These are phyloP conservation scores for Xenotilapia caudafasciata DNA, from an alignment of 2,113 vertebrate genomes.

Conservation along the genomic window DNA sequence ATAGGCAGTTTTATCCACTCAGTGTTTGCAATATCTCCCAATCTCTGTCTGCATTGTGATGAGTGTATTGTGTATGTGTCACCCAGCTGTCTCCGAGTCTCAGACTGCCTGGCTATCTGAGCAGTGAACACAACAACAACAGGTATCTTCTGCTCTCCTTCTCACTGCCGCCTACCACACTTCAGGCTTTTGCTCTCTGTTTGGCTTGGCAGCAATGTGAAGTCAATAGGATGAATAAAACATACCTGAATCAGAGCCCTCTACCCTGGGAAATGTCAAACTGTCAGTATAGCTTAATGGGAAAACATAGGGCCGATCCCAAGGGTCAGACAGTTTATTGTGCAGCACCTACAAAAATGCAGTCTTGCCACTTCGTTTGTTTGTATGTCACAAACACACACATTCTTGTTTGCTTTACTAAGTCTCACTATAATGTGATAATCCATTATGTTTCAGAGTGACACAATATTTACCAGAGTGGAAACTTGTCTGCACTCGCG, in stretches of 20 bases:
- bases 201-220: constrained; percentile 38
- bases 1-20: constrained; percentile 23
- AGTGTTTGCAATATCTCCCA: constrained; percentile 4
- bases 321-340: constrained; percentile 40
- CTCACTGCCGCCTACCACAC: constrained; percentile 29
- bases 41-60: constrained; percentile 30
- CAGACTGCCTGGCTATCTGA: constrained; percentile 21
- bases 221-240: constrained; percentile 74
- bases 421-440: not conserved
- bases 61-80: constrained; percentile 52
- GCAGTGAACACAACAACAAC: constrained; percentile 45
- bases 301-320: constrained; percentile 52
- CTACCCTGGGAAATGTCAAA: constrained; percentile 68
- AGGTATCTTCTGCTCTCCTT: constrained; percentile 35
- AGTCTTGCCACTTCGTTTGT: not conserved
- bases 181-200: constrained; percentile 36
- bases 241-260: constrained; percentile 60
- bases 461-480: not conserved
- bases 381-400: not conserved
- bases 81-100: constrained; percentile 31
- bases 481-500: not conserved
- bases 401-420: not conserved
- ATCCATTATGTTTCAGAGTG: not conserved
- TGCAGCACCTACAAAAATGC: constrained; percentile 1
- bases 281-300: constrained; percentile 65